Evolutionary conservation across 1,140 invertebrate genomes (phyloP), one percentile per base, ranked within the genome.

Genomic region (Drosophila truncata): DNA sequence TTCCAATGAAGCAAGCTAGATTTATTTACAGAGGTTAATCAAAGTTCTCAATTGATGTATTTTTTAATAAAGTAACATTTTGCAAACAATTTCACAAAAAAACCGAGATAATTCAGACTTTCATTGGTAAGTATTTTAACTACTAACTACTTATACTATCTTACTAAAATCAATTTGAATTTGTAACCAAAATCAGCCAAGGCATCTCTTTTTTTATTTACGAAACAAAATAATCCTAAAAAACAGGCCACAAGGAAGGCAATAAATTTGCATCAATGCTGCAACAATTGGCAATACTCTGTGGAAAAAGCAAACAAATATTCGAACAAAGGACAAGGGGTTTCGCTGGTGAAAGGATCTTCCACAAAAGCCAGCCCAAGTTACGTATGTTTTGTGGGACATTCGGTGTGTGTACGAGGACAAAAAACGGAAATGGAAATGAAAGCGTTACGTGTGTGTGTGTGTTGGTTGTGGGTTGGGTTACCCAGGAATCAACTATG

Each of bases 191-290:
- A 65, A 62, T 35, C 63, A 63, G 63, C 14, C 18, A 25, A 35
- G 16, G 31, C 29, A 67, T 47, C 61, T 65, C 60, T 31, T 65
- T 31, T 65, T 65, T 47, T 64, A 67, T 65, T 42, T 37, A 35
- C 11, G 10, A 37, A 64, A 64, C 31, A 10, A 37, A 37, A 55
- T 55, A 55, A 66, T 27, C 18, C 62, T 10, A 29, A 35, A 47
- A 29, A 29, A 69, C 33, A 33, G 20, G 31, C 70, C 66, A 85
- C 79, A 80, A 65, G 76, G 76, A 59, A 76, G 80, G 80, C 77
- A 73, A 91, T 91, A 91, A 88, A 91, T 91, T 91, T 91, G 80
- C 88, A 86, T 83, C 63, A 66, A 46, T 44, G 82, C 83, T 74
- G 76, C 71, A 82, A 80, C 87, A 87, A 91, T 80, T 91, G 88